Evolutionary conservation across 2,113 vertebrate genomes (phyloP).

Genomic region (Bos indicus): DNA sequence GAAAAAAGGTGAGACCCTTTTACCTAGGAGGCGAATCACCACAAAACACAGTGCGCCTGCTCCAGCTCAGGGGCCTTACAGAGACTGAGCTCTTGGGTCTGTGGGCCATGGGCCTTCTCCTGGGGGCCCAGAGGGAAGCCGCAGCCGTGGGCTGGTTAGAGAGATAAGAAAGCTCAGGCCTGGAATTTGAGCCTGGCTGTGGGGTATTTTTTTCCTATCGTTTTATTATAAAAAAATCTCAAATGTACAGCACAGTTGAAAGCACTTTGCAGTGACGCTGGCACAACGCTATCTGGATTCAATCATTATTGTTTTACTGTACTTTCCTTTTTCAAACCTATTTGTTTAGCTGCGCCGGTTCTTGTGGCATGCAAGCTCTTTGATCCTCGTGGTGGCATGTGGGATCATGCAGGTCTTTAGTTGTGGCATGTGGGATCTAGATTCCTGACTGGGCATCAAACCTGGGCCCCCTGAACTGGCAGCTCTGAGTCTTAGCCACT

Average conservation of each 20-base stretch:
- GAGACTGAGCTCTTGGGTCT: not conserved
- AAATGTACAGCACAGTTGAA: not conserved
- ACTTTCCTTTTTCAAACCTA: not conserved
- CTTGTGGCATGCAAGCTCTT: not conserved
- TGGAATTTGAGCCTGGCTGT: not conserved
- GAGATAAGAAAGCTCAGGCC: not conserved
- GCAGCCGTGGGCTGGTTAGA: not conserved
- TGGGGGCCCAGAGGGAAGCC: not conserved
- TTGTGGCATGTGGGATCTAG: not conserved
- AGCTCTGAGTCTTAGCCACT: not conserved
- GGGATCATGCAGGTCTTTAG: not conserved
- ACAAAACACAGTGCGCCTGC: rapidly evolving
- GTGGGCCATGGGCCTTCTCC: not conserved
- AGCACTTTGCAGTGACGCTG: not conserved
- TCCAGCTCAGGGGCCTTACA: not conserved
- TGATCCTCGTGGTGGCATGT: not conserved
- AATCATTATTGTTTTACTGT: not conserved
- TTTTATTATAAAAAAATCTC: not conserved
- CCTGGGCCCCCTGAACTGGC: not conserved
- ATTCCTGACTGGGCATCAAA: not conserved
- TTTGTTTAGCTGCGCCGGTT: not conserved
- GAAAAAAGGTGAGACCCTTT: not conserved
- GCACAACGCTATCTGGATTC: not conserved
- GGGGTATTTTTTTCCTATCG: not conserved
- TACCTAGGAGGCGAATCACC: not conserved